These are phyloP conservation scores for Scomberomorus guttatus DNA, from an alignment of 2,797 vertebrate species.

Conservation along the genomic window DNA sequence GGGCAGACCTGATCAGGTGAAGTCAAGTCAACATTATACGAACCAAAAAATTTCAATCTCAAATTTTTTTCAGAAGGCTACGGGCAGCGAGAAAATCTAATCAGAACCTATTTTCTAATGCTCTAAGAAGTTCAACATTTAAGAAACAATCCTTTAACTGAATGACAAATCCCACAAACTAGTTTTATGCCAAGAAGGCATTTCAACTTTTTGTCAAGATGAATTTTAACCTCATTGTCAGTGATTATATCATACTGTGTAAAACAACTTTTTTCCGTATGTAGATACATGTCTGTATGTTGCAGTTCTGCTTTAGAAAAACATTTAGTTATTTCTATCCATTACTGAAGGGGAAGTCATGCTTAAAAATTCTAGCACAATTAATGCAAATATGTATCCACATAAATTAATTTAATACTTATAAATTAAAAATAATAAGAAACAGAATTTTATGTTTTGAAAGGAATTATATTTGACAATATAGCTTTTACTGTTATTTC, in stretches of 20 bases:
- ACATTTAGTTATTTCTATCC: not conserved
- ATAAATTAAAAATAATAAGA: too few relatives aligned
- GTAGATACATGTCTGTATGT: not conserved
- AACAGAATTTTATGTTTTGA: too few relatives aligned
- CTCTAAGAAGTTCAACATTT: constrained; percentile 10
- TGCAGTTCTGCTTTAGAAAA: not conserved
- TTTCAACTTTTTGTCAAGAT: not conserved
- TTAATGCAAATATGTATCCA: too few relatives aligned
- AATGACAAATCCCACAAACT: not conserved
- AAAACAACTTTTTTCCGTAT: too few relatives aligned
- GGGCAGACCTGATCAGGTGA: constrained; percentile 86
- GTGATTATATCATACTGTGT: too few relatives aligned
- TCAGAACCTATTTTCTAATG: not conserved
- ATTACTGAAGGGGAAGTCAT: too few relatives aligned
- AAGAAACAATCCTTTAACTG: not conserved
- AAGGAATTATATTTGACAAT: too few relatives aligned
- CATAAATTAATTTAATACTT: too few relatives aligned
- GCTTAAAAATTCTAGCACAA: too few relatives aligned
- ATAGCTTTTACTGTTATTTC: too few relatives aligned
- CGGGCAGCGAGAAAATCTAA: not conserved
- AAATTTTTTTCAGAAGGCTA: not conserved
- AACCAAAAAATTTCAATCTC: too few relatives aligned
- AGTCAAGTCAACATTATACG: not conserved
- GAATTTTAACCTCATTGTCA: not conserved
- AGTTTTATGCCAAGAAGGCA: not conserved